phyloP scores from a whole-genome alignment of 2,888 invertebrate species.

The Dysmachus trigonus region DNA sequence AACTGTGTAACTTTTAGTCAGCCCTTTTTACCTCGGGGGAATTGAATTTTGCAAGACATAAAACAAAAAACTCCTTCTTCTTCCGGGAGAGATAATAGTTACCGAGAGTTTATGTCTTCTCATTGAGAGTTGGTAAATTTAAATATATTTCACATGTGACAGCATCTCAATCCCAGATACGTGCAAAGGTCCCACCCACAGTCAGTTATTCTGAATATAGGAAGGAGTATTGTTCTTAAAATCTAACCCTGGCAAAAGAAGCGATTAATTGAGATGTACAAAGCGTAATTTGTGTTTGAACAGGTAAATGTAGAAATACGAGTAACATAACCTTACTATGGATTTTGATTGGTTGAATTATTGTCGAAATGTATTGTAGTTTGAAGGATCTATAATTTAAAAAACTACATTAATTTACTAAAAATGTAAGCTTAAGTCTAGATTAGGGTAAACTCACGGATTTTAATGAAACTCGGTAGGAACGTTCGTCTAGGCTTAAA shows the following conservation, averaged over 20 bases:
- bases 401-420: too few species aligned
- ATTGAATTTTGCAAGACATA: not conserved
- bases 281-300: not conserved
- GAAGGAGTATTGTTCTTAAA: not conserved
- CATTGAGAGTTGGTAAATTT: slow-evolving; percentile 5
- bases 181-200: not conserved
- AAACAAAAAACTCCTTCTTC: not conserved
- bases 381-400: too few species aligned
- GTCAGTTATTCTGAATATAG: not conserved
- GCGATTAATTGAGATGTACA: not conserved
- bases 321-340: not conserved
- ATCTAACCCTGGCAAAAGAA: not conserved
- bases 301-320: not conserved
- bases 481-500: too few species aligned
- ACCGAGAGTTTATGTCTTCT: not conserved
- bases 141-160: slow-evolving; percentile 23
- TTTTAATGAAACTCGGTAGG: too few species aligned
- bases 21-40: not conserved
- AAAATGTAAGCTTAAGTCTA: too few species aligned
- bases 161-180: not conserved
- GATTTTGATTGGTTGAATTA: too few species aligned
- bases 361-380: too few species aligned
- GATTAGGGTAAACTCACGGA: too few species aligned
- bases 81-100: not conserved
- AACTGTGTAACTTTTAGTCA: not conserved